Evolutionary conservation across 2,888 invertebrate species (phyloP).

Genomic region (Selenia dentaria): DNA sequence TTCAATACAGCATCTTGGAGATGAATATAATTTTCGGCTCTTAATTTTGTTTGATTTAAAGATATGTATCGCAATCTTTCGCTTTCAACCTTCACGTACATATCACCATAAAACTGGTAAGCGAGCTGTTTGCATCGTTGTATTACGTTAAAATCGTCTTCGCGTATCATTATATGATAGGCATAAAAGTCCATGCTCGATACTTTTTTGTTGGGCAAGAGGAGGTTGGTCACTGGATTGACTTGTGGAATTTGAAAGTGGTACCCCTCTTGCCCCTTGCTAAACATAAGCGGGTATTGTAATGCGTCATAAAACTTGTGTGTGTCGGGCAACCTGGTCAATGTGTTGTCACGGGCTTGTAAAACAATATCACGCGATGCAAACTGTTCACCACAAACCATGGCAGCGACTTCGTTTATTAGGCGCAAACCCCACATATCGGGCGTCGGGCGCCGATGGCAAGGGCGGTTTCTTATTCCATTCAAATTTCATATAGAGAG

Average conservation of each 20-base stretch:
- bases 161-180: slow-evolving; percentile 36
- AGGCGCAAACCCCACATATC: too few species aligned
- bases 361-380: neutral
- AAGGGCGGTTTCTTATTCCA: too few species aligned
- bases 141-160: slow-evolving; percentile 24
- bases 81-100: slow-evolving; percentile 35
- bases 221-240: slow-evolving; percentile 11
- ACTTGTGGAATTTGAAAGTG: slow-evolving; percentile 19
- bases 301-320: slow-evolving; percentile 31
- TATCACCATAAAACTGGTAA: slow-evolving; percentile 30
- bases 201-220: slow-evolving; percentile 4
- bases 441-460: too few species aligned
- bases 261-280: slow-evolving; percentile 34
- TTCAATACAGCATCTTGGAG: slow-evolving; percentile 2
- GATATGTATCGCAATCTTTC: slow-evolving; percentile 44
- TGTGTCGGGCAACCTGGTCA: neutral
- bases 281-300: slow-evolving; percentile 34
- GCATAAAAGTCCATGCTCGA: slow-evolving; percentile 28
- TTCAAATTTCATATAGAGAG: too few species aligned
- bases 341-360: neutral
- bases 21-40: slow-evolving; percentile 23
- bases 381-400: neutral
- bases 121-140: slow-evolving; percentile 15
- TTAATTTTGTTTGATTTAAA: slow-evolving; percentile 32
- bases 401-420: neutral